Conservation (phyloP, 1,140 invertebrate genomes). For the Venturia canescens region DNA sequence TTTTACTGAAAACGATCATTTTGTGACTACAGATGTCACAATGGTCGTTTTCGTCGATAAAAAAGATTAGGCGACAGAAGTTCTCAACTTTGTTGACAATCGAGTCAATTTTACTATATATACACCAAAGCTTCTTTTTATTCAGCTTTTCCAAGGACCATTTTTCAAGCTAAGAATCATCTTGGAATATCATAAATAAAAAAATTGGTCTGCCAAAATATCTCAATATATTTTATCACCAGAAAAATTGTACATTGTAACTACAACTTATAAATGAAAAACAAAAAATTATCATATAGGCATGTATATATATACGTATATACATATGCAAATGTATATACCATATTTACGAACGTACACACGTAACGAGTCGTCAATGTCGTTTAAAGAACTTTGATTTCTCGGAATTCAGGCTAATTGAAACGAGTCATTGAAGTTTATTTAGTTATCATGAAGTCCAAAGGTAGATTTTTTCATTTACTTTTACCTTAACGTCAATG, state of each 20-base stretch:
- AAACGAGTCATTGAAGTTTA: no score
- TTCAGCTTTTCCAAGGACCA: no score
- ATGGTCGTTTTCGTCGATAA: no score
- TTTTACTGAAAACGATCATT: no score
- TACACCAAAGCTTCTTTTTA: no score
- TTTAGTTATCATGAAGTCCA: not conserved
- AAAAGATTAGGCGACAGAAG: no score
- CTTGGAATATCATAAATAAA: conserved; percentile 8
- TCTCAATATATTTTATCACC: conserved; percentile 70
- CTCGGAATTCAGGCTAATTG: conserved; percentile 9
- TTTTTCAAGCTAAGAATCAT: no score
- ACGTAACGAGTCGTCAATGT: not conserved
- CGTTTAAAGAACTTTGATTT: conserved; percentile 16
- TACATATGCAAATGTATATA: not conserved
- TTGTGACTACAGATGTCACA: no score
- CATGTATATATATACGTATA: conserved; percentile 58
- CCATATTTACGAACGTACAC: conserved; percentile 10
- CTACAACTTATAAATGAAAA: conserved; percentile 60
- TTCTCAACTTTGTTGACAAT: no score
- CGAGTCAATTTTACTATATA: no score
- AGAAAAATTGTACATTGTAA: conserved; percentile 70
- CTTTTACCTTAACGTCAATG: not conserved
- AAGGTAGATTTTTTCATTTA: not conserved
- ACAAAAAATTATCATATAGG: conserved; percentile 60
- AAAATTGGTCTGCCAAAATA: conserved; percentile 68